Evolutionary conservation across 2,797 vertebrate genomes (phyloP).

Genomic region (Streptopelia turtur): DNA sequence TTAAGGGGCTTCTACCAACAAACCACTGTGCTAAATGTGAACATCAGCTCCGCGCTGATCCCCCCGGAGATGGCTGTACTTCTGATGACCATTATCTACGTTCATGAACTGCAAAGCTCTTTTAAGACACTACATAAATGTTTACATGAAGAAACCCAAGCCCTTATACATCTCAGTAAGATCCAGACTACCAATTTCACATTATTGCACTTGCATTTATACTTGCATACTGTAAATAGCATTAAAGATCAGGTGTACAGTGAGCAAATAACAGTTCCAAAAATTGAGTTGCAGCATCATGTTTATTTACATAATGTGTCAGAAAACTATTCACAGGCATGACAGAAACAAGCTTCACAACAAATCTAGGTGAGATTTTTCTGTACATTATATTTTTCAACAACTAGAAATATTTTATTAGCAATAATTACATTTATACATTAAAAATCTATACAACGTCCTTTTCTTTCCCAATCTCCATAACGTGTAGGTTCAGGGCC

Average conservation of each 20-base stretch:
- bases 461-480: constrained; percentile 97
- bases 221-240: neutral
- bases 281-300: neutral
- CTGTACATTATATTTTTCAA: neutral
- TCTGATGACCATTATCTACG: neutral
- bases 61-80: neutral
- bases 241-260: neutral
- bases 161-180: neutral
- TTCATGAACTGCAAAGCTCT: neutral
- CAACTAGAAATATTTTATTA: neutral
- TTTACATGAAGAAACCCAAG: neutral
- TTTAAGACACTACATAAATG: neutral
- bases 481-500: constrained; percentile 98
- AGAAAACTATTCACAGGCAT: neutral
- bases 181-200: neutral
- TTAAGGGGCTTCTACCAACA: neutral
- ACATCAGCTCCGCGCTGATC: neutral
- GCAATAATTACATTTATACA: neutral
- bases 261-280: neutral
- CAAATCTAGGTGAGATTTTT: neutral
- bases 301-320: constrained; percentile 8
- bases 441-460: constrained; percentile 97
- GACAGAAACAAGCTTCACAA: neutral
- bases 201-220: neutral
- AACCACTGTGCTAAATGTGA: neutral